Evolutionary conservation across 1,140 invertebrate species (phyloP).

Genomic region (Zeugodacus cucurbitae): DNA sequence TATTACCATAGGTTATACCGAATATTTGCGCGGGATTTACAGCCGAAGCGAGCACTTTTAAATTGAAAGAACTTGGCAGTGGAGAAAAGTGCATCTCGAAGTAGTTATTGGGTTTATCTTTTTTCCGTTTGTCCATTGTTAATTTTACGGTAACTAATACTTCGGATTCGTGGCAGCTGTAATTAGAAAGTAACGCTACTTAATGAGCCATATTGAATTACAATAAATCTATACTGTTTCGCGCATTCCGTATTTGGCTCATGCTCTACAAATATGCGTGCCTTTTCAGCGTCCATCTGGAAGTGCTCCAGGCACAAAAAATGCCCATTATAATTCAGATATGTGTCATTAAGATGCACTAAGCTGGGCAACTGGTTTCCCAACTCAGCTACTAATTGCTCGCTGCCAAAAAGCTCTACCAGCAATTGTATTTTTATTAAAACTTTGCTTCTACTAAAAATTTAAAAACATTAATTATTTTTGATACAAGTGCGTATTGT

Average conservation of each 20-base stretch:
- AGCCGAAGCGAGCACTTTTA: constrained; percentile 5
- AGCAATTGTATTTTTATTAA: neutral
- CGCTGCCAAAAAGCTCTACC: neutral
- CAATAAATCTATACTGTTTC: neutral
- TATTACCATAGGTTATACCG: constrained; percentile 20
- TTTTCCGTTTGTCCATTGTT: neutral
- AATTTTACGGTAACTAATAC: neutral
- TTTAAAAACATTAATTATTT: neutral
- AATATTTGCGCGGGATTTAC: constrained; percentile 14
- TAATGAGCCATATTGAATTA: neutral
- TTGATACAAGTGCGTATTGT: neutral
- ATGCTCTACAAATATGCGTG: constrained; percentile 16
- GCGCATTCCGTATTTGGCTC: neutral
- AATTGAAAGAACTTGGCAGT: constrained; percentile 40
- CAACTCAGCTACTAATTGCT: neutral
- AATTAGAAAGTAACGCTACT: neutral
- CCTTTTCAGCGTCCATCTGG: neutral
- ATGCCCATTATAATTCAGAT: neutral
- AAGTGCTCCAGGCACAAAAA: constrained; percentile 24
- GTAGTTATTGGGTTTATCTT: constrained; percentile 13
- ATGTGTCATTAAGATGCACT: neutral
- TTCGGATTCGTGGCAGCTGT: neutral
- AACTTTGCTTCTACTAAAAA: neutral
- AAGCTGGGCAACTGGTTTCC: neutral
- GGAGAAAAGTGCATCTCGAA: constrained; percentile 37